Base-by-base conservation (phyloP, 2,113 vertebrate genomes). In the Lates calcarifer region DNA sequence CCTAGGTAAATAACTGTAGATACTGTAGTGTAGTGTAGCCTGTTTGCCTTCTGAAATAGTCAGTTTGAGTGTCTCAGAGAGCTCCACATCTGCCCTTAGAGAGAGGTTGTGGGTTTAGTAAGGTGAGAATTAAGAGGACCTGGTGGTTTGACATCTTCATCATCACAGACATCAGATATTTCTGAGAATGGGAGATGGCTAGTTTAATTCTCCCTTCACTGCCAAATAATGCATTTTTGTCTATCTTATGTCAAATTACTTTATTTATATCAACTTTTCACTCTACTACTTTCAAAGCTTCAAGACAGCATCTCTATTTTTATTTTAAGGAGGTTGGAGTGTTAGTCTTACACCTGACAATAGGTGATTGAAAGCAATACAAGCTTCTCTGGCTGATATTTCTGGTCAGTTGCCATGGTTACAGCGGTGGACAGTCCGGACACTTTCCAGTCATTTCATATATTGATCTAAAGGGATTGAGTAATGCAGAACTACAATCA, bases 391-490 rank as follows among this genome's bases (percentile, higher is more conserved):
- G 31, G 26, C 26, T 45, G 56, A 47, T 9, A 43, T 61, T 47
- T 51, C 41, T 65, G 37, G 26, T 10, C 18, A 26, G 76, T 63
- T 63, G 57, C 29, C 66, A 71, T 79, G 66, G 45, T 79, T 53
- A 63, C 77, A 41, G 26, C 20, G 41, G 26, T 9, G 22, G 15
- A 17, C 20, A 64, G 41, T 64, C 33, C 49, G 39, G 41, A 13
- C 57, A 33, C 60, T 6, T 28, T 53, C n/a, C 6, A 41, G n/a
- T 12, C 35, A 65, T 29, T 28, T 41, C 64, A 43, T 31, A 22
- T 35, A 55, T 57, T 45, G 28, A 72, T 65, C 58, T 22, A 17
- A 69, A 49, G 10, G 11, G 55, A 39, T 28, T 22, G 11, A 37
- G 2, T 14, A 22, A 68, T 68, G 64, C 69, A 29, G 31, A 18